Conservation (phyloP, 2,113 vertebrate genomes). For the Elephantulus edwardii region DNA sequence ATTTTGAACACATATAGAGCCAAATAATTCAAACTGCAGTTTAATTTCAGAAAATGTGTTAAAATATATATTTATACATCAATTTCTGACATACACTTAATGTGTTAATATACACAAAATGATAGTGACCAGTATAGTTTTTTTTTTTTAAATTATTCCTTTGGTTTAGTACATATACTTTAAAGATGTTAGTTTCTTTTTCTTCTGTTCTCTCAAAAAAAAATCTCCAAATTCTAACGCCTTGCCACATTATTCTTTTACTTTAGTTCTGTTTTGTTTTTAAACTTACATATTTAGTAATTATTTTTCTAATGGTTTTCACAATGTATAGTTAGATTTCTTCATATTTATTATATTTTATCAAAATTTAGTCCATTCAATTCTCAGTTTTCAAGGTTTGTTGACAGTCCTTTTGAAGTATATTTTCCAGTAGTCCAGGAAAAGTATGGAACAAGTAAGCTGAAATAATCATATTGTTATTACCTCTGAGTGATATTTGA, state of each 20-base stretch:
- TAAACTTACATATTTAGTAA: neutral
- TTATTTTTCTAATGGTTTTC: neutral
- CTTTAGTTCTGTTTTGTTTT: neutral
- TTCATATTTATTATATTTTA: neutral
- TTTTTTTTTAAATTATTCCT: neutral
- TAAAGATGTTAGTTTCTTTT: neutral
- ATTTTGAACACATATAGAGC: constrained; percentile 83
- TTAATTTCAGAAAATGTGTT: constrained; percentile 90
- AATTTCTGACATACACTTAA: constrained; percentile 85
- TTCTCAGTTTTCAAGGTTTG: neutral
- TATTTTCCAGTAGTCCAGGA: neutral
- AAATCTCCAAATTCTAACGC: neutral
- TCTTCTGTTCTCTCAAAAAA: neutral
- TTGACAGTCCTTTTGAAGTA: neutral
- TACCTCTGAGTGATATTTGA: neutral
- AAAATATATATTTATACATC: constrained; percentile 89
- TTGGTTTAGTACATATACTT: neutral
- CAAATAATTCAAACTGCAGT: constrained; percentile 85
- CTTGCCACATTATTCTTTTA: neutral
- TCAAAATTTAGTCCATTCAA: neutral
- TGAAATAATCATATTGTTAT: neutral
- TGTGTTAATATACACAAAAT: constrained; percentile 87
- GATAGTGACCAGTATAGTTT: constrained; percentile 68
- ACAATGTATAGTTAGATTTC: neutral
- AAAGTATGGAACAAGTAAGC: neutral